Percentiles rank a stretch among this genome's conserved stretches.
These are phyloP conservation scores for Beris chalybata DNA, from an alignment of 2,888 invertebrate species.

Conservation along the genomic window DNA sequence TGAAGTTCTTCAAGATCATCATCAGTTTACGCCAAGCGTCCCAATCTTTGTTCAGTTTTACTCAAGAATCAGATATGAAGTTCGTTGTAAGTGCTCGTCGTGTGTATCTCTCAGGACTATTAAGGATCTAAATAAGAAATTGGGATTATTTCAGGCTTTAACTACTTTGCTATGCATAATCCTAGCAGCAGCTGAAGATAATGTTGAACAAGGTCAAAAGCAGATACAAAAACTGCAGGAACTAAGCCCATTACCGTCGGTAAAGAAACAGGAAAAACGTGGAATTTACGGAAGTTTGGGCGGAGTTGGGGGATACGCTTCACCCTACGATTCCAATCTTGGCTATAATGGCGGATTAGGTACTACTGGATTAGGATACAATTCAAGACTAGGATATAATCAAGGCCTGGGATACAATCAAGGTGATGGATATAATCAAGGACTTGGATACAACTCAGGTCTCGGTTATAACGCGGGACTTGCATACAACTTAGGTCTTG, in stretches of 20 bases:
- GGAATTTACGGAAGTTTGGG: slow-evolving; percentile 25
- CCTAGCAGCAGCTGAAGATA: slow-evolving; percentile 19
- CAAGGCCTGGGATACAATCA: slow-evolving; percentile 19
- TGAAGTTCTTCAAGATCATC: slow-evolving; percentile 14
- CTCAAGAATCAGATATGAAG: slow-evolving; percentile 10
- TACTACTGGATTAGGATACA: slow-evolving; percentile 2
- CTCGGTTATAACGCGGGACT: neutral
- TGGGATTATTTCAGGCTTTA: slow-evolving; percentile 20
- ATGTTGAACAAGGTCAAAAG: neutral
- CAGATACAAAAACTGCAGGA: neutral
- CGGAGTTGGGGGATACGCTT: slow-evolving; percentile 14
- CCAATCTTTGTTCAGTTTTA: neutral
- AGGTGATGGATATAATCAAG: neutral
- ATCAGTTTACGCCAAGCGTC: slow-evolving; percentile 16
- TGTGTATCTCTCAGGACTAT: neutral
- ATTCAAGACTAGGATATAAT: neutral
- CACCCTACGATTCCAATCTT: neutral
- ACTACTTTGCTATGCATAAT: slow-evolving; percentile 16
- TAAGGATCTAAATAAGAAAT: neutral
- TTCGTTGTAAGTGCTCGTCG: slow-evolving; percentile 12
- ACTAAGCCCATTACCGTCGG: neutral
- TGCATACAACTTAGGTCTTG: slow-evolving; percentile 15
- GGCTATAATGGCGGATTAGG: slow-evolving; percentile 11
- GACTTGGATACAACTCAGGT: slow-evolving; percentile 2
- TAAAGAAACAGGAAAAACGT: slow-evolving; percentile 35